Evolutionary conservation across 2,797 vertebrate genomes (phyloP), one percentile per base, ranked within the genome.

Genomic region (Aulostomus chinensis): DNA sequence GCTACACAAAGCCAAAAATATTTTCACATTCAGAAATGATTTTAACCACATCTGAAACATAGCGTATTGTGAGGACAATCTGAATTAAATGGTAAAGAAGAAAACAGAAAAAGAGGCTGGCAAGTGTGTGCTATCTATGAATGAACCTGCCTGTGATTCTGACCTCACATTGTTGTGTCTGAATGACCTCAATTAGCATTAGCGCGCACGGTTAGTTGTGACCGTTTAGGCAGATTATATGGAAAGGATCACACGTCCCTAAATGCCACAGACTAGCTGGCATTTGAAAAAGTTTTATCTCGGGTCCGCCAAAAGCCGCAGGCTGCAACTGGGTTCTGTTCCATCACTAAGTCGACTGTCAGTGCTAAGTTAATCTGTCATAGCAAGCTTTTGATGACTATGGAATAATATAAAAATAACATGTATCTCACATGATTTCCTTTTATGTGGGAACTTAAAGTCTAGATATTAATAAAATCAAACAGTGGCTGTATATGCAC

Each of bases 211-310:
- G 59, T 57, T 58, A 38, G 66, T 80, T 76, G 66, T 72, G 74
- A 83, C 67, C 73, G 81, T 88, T 84, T 65, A 74, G 64, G 65
- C 35, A 75, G 73, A 86, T 80, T 81, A 58, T 58, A 78, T 88
- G 68, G 81, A 86, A 85, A 81, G 51, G 62, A 84, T 73, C 69
- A 63, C 68, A 64, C 41, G 5, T 52, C 59, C 52, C 73, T 76
- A 92, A 91, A 91, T 92, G 89, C 81, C 90, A 89, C 88, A 87
- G 86, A 83, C 81, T 68, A 73, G 76, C 36, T 92, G 89, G 85
- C 88, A 92, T 92, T 92, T 91, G 65, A 67, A 78, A 67, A 86
- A 85, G 46, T 88, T 88, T 91, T 89, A 91, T 92, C 89, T 88
- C 71, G 26, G 26, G 63, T 54, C 36, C 63, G 68, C 74, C 70